Base-by-base conservation (phyloP, 2,113 vertebrate genomes). In the Eudorcas thomsonii region DNA sequence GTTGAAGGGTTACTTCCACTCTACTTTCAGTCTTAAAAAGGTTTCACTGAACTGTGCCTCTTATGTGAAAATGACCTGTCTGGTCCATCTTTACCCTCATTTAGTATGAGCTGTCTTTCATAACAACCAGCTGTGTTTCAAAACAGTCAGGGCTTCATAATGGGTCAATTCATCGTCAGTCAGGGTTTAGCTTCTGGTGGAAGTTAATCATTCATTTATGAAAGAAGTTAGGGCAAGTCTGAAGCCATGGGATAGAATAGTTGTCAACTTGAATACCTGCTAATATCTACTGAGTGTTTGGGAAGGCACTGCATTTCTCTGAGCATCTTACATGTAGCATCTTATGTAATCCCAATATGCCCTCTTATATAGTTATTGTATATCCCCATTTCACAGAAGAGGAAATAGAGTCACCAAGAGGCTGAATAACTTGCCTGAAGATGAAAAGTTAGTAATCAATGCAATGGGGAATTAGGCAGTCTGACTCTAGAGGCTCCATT, bases 1-100 rank as follows among this genome's bases (percentile, higher is more conserved):
- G 5, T 3, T n/a, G 4, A n/a, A n/a, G 48, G 1, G 1, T 36
- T 36, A 25, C 7, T 13, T 50, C 50, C 16, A 16, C 30, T 28
- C 9, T 86, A 8, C 8, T 94, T 8, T 64, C 2, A 81, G 14
- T 36, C 26, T 86, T 36, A 48, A 30, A n/a, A 88, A 52, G 9
- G 59, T 59, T 30, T 4, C 14, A 10, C 13, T 43, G 43, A 95
- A 23, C 19, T 57, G 7, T 45, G 39, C 36, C 12, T 91, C 21
- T 60, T 33, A 26, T 25, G 48, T 33, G 77, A 39, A 93, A 33
- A 11, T 13, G 7, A 14, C 21, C 2, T 55, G 54, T 87, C 30
- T 14, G n/a, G 25, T 55, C 7, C 12, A 90, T 43, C 3, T 14
- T 60, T 71, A 26, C 2, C 3, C 15, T 77, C 17, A 54, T 9